Evolutionary conservation across 64 coral and sea anemone genomes (phyloP).

Genomic region (Cladopsammia gracilis): DNA sequence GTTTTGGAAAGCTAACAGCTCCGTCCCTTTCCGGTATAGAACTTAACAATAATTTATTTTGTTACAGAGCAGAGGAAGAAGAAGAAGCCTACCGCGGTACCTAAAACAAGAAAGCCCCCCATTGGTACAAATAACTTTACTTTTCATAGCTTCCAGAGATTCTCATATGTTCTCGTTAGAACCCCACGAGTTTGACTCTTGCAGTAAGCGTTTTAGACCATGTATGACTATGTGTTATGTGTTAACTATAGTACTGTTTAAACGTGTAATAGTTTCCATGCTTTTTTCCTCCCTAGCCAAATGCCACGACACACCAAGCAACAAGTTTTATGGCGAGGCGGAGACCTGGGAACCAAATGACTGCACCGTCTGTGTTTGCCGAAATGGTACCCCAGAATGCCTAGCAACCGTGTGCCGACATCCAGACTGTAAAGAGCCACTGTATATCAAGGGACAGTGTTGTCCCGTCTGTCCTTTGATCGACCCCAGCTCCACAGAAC

Average conservation of each 20-base stretch:
- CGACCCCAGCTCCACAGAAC: constrained; percentile 28
- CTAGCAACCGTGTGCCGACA: constrained; percentile 90
- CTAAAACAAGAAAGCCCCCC: background rate
- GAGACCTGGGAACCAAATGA: constrained; percentile 94
- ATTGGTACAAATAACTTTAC: background rate
- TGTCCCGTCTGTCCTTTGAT: constrained; percentile 74
- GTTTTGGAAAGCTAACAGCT: no score
- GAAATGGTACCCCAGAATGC: constrained; percentile 66
- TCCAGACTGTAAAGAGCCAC: constrained; percentile 80
- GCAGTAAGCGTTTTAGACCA: no score
- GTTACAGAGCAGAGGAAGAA: background rate
- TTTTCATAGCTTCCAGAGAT: no score
- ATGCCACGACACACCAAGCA: constrained; percentile 83
- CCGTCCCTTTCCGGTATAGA: no score
- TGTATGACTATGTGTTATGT: no score
- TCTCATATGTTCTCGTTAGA: no score
- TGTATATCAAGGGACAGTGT: constrained; percentile 86
- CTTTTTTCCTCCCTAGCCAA: background rate
- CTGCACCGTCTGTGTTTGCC: constrained; percentile 86
- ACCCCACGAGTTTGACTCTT: no score
- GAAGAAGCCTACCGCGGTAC: background rate
- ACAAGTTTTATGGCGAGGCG: constrained; percentile 77
- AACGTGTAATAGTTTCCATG: background rate
- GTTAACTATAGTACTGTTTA: no score
- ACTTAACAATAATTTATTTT: background rate